These are phyloP conservation scores for Melanotaenia nigrans DNA, from an alignment of 2,797 vertebrate genomes.

Conservation along the genomic window DNA sequence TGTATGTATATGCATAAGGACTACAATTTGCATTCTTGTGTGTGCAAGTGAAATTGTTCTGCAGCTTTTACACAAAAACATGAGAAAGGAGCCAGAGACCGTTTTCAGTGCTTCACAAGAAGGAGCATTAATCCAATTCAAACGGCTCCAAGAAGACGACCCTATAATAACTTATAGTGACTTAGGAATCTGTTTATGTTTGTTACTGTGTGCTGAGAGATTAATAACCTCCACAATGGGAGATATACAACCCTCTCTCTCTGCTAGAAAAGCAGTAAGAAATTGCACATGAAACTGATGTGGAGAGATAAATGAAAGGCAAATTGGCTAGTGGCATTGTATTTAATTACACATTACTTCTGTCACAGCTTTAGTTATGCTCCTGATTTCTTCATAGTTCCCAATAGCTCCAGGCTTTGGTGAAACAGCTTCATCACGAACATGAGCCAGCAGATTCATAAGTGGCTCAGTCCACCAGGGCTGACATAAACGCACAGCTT, in stretches of 20 bases:
- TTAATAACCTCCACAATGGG: constrained; percentile 63
- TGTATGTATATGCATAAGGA: constrained; percentile 19
- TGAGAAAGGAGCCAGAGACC: constrained; percentile 43
- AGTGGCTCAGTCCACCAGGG: constrained; percentile 54
- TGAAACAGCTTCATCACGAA: constrained; percentile 63
- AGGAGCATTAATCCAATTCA: constrained; percentile 72
- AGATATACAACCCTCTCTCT: constrained; percentile 43
- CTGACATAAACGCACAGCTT: constrained; percentile 51
- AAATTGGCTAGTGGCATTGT: constrained; percentile 66
- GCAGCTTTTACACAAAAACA: constrained; percentile 52
- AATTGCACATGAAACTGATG: constrained; percentile 47
- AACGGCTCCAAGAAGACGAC: constrained; percentile 66
- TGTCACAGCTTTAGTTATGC: constrained; percentile 69
- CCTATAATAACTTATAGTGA: constrained; percentile 72
- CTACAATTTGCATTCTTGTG: constrained; percentile 23
- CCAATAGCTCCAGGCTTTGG: constrained; percentile 52
- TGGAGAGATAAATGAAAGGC: constrained; percentile 67
- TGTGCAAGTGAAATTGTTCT: constrained; percentile 48
- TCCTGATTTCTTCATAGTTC: constrained; percentile 61
- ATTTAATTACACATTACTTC: constrained; percentile 75
- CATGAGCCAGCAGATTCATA: constrained; percentile 66
- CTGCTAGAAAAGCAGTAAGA: constrained; percentile 33
- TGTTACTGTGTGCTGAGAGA: constrained; percentile 64
- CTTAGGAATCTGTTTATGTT: constrained; percentile 75
- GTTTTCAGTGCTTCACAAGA: constrained; percentile 63